phyloP scores from a whole-genome alignment of 1,140 invertebrate genomes.

The Leptestheria dahalacensis region DNA sequence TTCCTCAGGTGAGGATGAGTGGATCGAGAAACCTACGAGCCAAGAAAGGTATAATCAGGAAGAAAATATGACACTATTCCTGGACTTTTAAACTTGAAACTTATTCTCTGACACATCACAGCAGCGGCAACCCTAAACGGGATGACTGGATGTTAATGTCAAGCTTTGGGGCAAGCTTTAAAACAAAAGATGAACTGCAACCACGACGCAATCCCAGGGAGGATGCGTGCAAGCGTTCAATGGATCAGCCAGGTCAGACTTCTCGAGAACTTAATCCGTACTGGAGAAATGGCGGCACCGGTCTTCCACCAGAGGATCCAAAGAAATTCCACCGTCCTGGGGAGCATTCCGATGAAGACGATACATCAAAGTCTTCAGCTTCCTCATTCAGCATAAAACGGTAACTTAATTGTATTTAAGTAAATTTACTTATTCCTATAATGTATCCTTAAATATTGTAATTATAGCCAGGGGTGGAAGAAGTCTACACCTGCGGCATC shows the following conservation, averaged over 20 bases:
- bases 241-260: constrained; percentile 47
- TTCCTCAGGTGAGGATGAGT: constrained; percentile 28
- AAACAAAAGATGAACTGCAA: background rate
- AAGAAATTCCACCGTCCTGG: background rate
- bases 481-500: background rate
- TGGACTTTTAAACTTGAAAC: too few species aligned
- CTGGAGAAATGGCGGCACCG: constrained; percentile 75
- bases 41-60: background rate
- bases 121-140: too few species aligned
- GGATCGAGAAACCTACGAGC: constrained; percentile 35
- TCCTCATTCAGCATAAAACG: background rate
- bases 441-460: too few species aligned
- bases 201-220: constrained; percentile 29
- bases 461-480: background rate
- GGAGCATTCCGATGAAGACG: background rate
- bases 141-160: constrained; percentile 39
- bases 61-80: constrained; percentile 13
- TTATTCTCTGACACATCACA: too few species aligned
- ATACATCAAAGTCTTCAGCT: background rate
- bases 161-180: constrained; percentile 31
- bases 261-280: constrained; percentile 74
- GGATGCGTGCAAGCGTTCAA: constrained; percentile 32
- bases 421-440: too few species aligned
- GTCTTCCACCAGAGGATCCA: constrained; percentile 40
- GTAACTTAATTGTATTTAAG: too few species aligned